Evolutionary conservation across 2,797 vertebrate species (phyloP).

Genomic region (Tolypeutes matacus): DNA sequence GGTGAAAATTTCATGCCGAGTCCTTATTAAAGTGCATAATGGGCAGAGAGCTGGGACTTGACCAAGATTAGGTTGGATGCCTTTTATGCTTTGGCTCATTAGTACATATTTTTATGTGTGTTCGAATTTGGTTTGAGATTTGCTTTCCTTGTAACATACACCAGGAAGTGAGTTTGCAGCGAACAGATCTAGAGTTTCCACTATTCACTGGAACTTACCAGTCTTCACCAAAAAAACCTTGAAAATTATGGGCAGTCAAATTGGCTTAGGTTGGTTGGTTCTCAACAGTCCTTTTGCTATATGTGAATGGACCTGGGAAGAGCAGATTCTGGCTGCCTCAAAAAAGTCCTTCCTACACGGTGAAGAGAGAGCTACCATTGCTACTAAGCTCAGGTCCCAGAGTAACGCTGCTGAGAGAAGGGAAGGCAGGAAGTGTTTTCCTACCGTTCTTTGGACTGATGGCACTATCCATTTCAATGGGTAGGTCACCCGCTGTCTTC

Average conservation of each 20-base stretch:
- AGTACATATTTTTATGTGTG: not conserved
- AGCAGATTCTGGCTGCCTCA: not conserved
- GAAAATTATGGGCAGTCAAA: not conserved
- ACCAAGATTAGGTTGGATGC: too few species aligned
- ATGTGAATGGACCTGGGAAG: not conserved
- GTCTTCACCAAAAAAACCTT: not conserved
- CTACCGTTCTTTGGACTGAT: not conserved
- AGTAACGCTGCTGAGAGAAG: not conserved
- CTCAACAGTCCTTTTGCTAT: not conserved
- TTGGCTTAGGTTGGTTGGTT: not conserved
- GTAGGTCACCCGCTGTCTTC: not conserved
- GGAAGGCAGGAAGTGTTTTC: not conserved
- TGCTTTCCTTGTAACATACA: not conserved
- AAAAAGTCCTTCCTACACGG: not conserved
- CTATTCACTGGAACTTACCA: not conserved
- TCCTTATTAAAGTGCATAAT: not conserved
- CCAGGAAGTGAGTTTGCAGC: not conserved
- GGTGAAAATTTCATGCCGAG: not conserved
- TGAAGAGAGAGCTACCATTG: not conserved
- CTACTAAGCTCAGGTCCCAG: not conserved
- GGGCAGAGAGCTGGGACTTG: not conserved
- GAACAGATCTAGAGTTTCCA: not conserved
- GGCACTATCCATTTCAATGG: not conserved
- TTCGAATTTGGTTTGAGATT: not conserved
- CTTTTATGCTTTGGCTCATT: not conserved